Base-by-base conservation (phyloP, 1,140 invertebrate genomes). In the Lepidotrigona ventralis region DNA sequence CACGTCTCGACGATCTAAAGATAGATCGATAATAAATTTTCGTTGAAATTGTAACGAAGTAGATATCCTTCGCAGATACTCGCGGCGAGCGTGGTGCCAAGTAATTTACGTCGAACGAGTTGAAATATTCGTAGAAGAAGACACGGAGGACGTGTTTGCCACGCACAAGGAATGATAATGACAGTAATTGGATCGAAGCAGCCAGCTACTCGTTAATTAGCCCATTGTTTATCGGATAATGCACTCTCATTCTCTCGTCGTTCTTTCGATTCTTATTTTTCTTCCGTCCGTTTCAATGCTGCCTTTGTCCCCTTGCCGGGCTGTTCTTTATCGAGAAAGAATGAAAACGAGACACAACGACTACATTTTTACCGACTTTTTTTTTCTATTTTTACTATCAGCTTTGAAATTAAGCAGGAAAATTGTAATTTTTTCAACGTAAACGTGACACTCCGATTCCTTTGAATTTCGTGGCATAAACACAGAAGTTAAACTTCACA, bases 141-240 rank as follows among this genome's bases (percentile, higher is more conserved):
- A 53, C 23, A 3, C 26, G n/a, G 23, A 12, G 70, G 33, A 33
- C 46, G 54, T 74, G 58, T 74, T 60, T 54, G 58, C 58, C 58
- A 53, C 46, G 46, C 70, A 53, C 23, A 46, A n/a, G 51, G 29
- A 74, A 74, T 54, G 79, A 53, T 66, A 81, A 81, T 66, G 71
- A 75, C 79, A 23, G 58, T 66, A 81, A 81, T 81, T 54, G 79
- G 60, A 53, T 66, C 71, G 46, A 74, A 66, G 19, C 5, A 56
- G 79, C 60, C 71, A 6, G 79, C 75, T 75, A 26, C 19, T 21
- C 71, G 60, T 39, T 66, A 81, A 81, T 81, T 75, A 75, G 46
- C 29, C 29, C 60, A 75, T 81, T 81, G 70, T 75, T 54, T 64
- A 54, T 64, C 71, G 51, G 46, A 81, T 75, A 81, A 81, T 66